Evolutionary conservation across 2,888 invertebrate genomes (phyloP), one percentile per base, ranked within the genome.

Genomic region (Seira sanloemensis): DNA sequence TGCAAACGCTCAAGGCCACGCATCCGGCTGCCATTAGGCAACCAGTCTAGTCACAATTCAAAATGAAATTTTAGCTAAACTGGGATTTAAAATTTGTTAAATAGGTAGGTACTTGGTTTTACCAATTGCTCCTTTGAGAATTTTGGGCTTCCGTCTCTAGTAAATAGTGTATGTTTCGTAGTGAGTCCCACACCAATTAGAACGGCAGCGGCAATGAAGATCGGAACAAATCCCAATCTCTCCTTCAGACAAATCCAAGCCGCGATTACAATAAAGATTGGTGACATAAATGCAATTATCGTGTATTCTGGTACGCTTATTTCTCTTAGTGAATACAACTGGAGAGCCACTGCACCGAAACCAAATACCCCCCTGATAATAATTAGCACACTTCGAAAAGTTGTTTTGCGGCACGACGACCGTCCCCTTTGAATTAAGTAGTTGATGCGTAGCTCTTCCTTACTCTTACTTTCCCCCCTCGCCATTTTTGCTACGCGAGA

Each of bases 181-280:
- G 78, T 73, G 1, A 83, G 12, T 2, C 66, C 72, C 9, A 83
- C 74, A 1, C 83, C 83, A 0, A 68, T 19, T 2, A 83, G 50
- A 1, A 71, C 71, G 1, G 54, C n/a, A 16, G 68, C 2, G 9
- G 83, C 72, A 7, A 68, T 23, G 1, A 77, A 9, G 25, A 78
- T 73, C 12, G 83, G 72, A 1, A 83, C 54, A 0, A 78, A 24
- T 0, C 73, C 73, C 9, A 50, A 62, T 27, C 74, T 78, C 68
- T 83, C 83, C 4, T 50, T 54, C 0, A 83, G 27, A 27, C 72
- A 65, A 0, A 83, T 23, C 83, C 83, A 83, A 4, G 83, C 78
- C 12, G 73, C 27, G 2, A 83, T 68, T 0, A 83, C 73, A 4
- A 78, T 78, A 16, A 83, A 72, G 7, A 83, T 67, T 0, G 83